phyloP scores from a whole-genome alignment of 2,113 vertebrate genomes.

The Callaeas wilsoni region DNA sequence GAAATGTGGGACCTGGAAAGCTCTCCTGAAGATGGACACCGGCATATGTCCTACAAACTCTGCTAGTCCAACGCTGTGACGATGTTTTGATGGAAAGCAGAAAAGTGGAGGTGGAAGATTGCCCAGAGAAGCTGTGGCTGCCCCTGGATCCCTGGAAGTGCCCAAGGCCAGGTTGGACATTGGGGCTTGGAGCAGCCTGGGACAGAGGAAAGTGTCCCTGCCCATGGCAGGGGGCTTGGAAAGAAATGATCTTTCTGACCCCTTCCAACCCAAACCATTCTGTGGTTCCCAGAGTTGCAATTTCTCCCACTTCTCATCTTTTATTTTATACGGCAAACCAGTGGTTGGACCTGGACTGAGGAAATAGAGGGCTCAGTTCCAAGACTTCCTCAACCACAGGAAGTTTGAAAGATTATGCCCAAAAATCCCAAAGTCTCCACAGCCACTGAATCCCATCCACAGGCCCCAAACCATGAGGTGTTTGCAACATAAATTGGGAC shows the following conservation, averaged over 20 bases:
- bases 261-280: background rate
- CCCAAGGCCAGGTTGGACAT: background rate
- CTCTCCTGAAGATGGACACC: background rate
- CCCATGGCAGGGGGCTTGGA: background rate
- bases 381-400: background rate
- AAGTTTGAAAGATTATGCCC: background rate
- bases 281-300: background rate
- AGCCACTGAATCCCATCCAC: background rate
- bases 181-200: background rate
- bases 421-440: background rate
- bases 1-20: background rate
- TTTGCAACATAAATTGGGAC: background rate
- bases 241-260: background rate
- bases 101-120: background rate
- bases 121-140: background rate
- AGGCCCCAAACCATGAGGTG: background rate
- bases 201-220: background rate
- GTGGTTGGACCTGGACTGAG: background rate
- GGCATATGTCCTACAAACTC: accelerated
- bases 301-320: background rate
- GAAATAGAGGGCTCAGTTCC: background rate
- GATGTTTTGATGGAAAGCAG: background rate
- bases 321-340: background rate
- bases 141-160: background rate
- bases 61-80: background rate